Percentiles rank a stretch among this genome's conserved stretches.
phyloP scores from a whole-genome alignment of 2,797 vertebrate genomes.

The Lemur catta region DNA sequence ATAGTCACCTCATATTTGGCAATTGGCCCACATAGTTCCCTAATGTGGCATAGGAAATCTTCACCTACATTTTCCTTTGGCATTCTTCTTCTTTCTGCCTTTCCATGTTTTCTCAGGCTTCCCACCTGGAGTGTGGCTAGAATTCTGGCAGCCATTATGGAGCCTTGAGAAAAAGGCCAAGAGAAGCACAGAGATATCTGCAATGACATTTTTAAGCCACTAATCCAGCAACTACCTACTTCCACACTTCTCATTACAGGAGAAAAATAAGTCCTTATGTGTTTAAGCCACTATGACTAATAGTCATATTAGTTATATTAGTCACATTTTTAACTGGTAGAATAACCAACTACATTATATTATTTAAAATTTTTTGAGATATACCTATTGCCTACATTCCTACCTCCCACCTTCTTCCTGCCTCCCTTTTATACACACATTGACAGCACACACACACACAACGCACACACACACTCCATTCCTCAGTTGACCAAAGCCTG shows the following conservation, averaged over 20 bases:
- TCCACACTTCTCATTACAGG: not conserved
- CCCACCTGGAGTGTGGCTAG: not conserved
- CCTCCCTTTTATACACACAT: not conserved
- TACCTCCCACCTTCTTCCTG: not conserved
- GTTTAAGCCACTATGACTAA: not conserved
- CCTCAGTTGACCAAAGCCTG: not conserved
- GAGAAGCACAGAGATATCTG: not conserved
- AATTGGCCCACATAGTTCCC: not conserved
- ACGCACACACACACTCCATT: not conserved
- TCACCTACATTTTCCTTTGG: not conserved
- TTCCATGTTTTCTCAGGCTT: not conserved
- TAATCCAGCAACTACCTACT: not conserved
- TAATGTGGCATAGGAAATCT: not conserved
- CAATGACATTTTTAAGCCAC: not conserved
- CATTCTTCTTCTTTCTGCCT: not conserved
- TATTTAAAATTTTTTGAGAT: not conserved
- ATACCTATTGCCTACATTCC: not conserved
- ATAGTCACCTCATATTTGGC: not conserved
- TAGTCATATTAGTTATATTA: not conserved
- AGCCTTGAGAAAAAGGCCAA: not conserved
- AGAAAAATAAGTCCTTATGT: not conserved
- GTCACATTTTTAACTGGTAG: not conserved
- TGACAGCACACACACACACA: not conserved
- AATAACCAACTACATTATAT: not conserved
- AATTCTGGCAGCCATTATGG: not conserved